phyloP scores from a whole-genome alignment of 2,888 invertebrate genomes.

The Drosophila peninsularis region DNA sequence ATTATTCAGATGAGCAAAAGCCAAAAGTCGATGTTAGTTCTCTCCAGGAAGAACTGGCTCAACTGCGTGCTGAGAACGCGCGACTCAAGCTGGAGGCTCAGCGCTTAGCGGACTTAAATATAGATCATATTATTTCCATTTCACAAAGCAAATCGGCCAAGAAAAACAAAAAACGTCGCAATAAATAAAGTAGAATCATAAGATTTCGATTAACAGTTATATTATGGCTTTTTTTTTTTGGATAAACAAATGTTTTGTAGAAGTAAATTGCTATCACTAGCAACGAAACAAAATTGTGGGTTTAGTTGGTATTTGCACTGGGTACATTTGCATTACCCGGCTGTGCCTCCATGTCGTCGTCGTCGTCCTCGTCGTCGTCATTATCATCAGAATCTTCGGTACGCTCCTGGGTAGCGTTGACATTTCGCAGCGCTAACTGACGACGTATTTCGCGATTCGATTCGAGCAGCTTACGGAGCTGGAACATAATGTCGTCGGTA shows the following conservation, averaged over 20 bases:
- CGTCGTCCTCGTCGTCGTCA: slow-evolving; percentile 23
- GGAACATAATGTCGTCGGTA: slow-evolving; percentile 92
- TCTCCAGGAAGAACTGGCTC: slow-evolving; percentile 10
- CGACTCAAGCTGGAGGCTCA: slow-evolving; percentile 16
- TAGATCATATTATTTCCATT: slow-evolving; percentile 6
- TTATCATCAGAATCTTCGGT: slow-evolving; percentile 7
- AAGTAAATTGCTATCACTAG: slow-evolving; percentile 20
- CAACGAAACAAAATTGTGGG: slow-evolving; percentile 11
- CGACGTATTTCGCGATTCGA: slow-evolving; percentile 91
- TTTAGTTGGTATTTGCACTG: slow-evolving; percentile 27
- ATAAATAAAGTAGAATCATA: neutral
- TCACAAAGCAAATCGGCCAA: slow-evolving; percentile 1
- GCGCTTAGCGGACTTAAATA: slow-evolving; percentile 9
- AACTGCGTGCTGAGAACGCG: slow-evolving; percentile 33
- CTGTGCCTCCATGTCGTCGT: slow-evolving; percentile 41
- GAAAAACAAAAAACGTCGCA: slow-evolving; percentile 14
- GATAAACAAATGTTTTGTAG: slow-evolving; percentile 24
- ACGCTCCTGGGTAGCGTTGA: slow-evolving; percentile 23
- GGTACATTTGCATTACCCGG: neutral
- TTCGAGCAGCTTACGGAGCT: slow-evolving; percentile 91
- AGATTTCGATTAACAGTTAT: slow-evolving; percentile 31
- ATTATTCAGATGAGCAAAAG: neutral
- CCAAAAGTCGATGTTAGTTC: neutral
- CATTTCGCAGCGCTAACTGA: slow-evolving; percentile 87
- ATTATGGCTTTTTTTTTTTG: slow-evolving; percentile 9